These are phyloP conservation scores for Lutjanus campechanus DNA, from an alignment of 2,797 vertebrate species.

Conservation along the genomic window DNA sequence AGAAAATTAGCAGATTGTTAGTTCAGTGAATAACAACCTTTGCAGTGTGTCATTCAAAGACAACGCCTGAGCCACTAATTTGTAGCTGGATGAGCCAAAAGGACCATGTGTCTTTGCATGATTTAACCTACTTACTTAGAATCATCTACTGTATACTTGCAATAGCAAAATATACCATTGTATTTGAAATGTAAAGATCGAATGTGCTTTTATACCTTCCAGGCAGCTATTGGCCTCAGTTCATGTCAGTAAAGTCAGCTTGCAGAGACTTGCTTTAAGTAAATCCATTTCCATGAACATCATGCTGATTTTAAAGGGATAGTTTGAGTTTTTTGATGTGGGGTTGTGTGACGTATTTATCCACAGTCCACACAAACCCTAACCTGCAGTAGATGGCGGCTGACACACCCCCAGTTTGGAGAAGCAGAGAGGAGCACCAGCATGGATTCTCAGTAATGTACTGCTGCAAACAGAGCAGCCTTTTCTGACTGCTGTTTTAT, in stretches of 20 bases:
- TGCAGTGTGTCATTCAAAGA: background rate
- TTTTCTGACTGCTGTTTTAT: too few species aligned
- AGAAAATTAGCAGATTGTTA: conserved; percentile 16
- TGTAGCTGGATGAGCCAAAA: conserved; percentile 9
- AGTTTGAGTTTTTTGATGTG: too few species aligned
- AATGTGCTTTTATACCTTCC: conserved; percentile 31
- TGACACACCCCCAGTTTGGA: too few species aligned
- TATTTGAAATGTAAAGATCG: background rate
- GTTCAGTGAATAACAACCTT: background rate
- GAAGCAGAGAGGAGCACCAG: too few species aligned
- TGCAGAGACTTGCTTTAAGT: background rate
- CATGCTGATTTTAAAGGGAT: background rate
- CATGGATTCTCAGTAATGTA: too few species aligned
- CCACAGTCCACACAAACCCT: too few species aligned
- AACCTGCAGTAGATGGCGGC: too few species aligned
- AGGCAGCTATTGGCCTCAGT: conserved; percentile 32
- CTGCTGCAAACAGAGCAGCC: too few species aligned
- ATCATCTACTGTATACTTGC: background rate
- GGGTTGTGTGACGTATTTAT: background rate
- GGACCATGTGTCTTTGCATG: background rate
- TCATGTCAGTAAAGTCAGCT: background rate
- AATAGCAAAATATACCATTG: background rate
- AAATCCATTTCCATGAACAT: conserved; percentile 12
- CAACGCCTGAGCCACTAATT: conserved; percentile 1
- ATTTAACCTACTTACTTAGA: background rate